These are phyloP conservation scores for Coturnix japonica DNA, from an alignment of 2,113 vertebrate species.

Conservation along the genomic window DNA sequence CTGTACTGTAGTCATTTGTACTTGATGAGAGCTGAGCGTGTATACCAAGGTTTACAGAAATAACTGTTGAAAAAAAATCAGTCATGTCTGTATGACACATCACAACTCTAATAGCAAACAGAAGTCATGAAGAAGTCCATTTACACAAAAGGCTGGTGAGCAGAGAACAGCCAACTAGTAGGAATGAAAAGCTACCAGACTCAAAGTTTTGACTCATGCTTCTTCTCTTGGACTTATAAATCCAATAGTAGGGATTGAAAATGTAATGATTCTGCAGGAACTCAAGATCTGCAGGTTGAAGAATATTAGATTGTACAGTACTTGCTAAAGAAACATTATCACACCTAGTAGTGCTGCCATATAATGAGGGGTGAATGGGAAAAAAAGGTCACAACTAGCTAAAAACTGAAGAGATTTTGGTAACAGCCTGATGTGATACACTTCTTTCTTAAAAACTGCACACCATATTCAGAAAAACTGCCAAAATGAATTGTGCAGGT, in stretches of 20 bases:
- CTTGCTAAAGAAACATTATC: background rate
- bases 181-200: background rate
- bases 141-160: background rate
- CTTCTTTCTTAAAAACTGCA: background rate
- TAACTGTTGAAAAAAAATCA: background rate
- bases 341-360: background rate
- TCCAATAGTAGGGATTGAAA: background rate
- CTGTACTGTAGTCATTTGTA: background rate
- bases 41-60: background rate
- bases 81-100: background rate
- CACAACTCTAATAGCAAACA: background rate
- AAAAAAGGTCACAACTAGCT: background rate
- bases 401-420: background rate
- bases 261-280: background rate
- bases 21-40: background rate
- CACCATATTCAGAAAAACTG: background rate
- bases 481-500: background rate
- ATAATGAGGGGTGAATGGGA: background rate
- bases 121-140: background rate
- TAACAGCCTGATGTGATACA: background rate
- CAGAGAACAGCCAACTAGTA: background rate
- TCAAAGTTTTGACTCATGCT: background rate
- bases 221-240: background rate
- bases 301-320: background rate
- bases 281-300: background rate